Conservation (phyloP, 2,888 invertebrate species). For the Chaitophorus viminalis region DNA sequence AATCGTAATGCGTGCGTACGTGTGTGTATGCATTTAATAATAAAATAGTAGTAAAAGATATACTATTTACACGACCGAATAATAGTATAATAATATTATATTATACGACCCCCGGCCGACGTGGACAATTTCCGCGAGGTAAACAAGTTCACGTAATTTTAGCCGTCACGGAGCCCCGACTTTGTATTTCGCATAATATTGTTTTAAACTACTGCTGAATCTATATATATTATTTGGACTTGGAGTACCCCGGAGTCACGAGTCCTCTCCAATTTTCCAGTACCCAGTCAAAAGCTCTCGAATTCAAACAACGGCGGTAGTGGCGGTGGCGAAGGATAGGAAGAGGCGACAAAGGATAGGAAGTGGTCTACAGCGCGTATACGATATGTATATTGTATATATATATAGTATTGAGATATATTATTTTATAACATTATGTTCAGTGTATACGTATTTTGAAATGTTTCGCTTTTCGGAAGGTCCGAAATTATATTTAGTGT, state of each 20-base stretch:
- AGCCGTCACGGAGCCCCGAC: conserved; percentile 1
- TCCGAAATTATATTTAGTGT: not conserved
- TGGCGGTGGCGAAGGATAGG: not conserved
- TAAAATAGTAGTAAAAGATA: conserved; percentile 2
- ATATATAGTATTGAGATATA: not conserved
- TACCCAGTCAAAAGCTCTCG: conserved; percentile 20
- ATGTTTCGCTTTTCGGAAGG: not conserved
- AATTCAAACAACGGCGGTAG: conserved; percentile 22
- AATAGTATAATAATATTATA: not conserved
- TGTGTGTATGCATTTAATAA: not conserved
- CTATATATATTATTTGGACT: conserved; percentile 4
- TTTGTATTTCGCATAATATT: not conserved
- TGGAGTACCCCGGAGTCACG: not conserved
- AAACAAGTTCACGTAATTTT: conserved; percentile 10
- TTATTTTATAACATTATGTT: conserved; percentile 13
- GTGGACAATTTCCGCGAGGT: not conserved
- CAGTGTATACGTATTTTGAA: not conserved
- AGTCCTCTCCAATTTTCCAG: conserved; percentile 25
- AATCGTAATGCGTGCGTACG: not conserved
- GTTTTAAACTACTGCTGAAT: not conserved
- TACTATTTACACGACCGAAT: not conserved
- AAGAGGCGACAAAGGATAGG: not conserved
- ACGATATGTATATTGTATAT: not conserved
- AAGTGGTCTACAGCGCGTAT: not conserved
- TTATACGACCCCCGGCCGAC: not conserved